Evolutionary conservation across 1,140 invertebrate species (phyloP).

Genomic region (Rhagoletis zephyria): DNA sequence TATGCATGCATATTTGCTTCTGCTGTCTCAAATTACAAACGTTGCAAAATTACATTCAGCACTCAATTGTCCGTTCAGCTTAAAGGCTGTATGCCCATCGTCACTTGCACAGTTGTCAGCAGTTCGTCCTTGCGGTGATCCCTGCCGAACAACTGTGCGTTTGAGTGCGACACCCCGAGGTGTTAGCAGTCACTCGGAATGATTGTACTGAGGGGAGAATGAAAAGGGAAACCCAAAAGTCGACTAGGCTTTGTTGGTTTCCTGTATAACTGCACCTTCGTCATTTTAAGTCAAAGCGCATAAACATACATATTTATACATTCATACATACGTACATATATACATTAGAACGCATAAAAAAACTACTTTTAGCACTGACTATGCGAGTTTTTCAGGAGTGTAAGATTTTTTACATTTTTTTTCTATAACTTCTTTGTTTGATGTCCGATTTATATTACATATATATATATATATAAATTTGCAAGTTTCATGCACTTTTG

Average conservation of each 20-base stretch:
- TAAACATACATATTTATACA: background rate
- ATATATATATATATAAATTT: too few species aligned
- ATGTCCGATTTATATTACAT: too few species aligned
- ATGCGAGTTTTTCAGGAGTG: too few species aligned
- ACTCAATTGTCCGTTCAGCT: constrained; percentile 34
- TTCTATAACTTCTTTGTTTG: too few species aligned
- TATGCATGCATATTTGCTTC: constrained; percentile 15
- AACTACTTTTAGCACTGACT: too few species aligned
- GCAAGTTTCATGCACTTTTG: too few species aligned
- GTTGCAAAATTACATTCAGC: constrained; percentile 24
- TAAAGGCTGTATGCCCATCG: background rate
- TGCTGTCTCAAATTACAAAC: constrained; percentile 54
- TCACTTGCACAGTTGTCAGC: constrained; percentile 38
- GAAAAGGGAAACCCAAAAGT: background rate
- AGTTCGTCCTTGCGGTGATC: constrained; percentile 38
- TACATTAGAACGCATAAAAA: background rate
- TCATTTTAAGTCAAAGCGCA: background rate
- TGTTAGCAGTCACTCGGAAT: constrained; percentile 67
- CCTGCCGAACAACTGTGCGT: constrained; percentile 61
- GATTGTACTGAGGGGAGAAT: constrained; percentile 3
- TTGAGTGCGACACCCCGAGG: constrained; percentile 70
- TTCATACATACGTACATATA: background rate
- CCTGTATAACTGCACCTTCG: background rate
- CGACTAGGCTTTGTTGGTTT: background rate
- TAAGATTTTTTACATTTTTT: too few species aligned